phyloP scores from a whole-genome alignment of 2,888 invertebrate species.

The Drosophila longiperda region DNA sequence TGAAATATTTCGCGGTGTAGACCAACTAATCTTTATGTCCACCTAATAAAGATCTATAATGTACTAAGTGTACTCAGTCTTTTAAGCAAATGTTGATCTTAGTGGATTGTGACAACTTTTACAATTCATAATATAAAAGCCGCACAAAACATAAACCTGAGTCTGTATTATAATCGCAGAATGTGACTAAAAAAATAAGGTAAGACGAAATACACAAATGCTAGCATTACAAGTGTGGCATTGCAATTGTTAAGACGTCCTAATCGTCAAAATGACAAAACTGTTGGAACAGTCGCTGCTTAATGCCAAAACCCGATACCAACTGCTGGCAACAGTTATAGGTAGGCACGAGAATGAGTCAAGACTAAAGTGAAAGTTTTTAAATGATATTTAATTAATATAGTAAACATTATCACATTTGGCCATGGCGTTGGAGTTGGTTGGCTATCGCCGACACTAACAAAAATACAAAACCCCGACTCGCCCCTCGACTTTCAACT shows the following conservation, averaged over 20 bases:
- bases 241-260: constrained; percentile 16
- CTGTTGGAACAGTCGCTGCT: constrained; percentile 42
- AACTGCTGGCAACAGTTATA: constrained; percentile 71
- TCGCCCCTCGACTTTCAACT: constrained; percentile 70
- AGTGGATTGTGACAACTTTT: neutral
- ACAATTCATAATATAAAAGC: constrained; percentile 5
- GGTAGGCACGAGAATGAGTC: constrained; percentile 39
- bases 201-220: neutral
- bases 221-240: constrained; percentile 5
- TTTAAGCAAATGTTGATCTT: constrained; percentile 11
- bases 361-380: neutral
- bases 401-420: constrained; percentile 82
- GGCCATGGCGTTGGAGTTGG: constrained; percentile 83
- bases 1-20: neutral
- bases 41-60: constrained; percentile 12
- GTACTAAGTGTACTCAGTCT: neutral
- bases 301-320: constrained; percentile 56
- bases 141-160: neutral
- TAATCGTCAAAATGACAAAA: constrained; percentile 24
- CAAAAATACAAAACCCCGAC: constrained; percentile 67
- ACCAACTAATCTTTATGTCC: constrained; percentile 21
- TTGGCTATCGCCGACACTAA: constrained; percentile 83
- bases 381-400: no score
- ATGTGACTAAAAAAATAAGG: neutral
- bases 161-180: constrained; percentile 5